Base-by-base conservation (phyloP, 2,888 invertebrate species). In the Ectobius pallidus region DNA sequence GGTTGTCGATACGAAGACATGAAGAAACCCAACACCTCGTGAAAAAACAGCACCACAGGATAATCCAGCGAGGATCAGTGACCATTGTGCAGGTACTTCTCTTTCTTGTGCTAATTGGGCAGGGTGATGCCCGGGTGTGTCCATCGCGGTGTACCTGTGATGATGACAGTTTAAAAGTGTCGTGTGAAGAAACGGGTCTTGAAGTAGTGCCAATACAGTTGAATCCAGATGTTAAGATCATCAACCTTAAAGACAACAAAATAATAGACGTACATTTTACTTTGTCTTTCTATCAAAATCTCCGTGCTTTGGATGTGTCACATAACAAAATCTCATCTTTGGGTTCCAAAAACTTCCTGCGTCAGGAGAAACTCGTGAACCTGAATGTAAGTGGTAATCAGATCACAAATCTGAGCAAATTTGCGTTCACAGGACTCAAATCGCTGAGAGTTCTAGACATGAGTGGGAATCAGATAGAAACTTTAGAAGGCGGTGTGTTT, bases 181-280 rank as follows among this genome's bases (percentile, higher is more conserved):
- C 90, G 77, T 95, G 95, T 83, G 90, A 91, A 77, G 89, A 89
- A 79, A 93, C 93, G 70, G 89, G 89, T 75, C 88, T 95, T 77
- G 93, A 93, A 81, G 91, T 93, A 78, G 92, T 95, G 70, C 95
- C 95, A 74, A 94, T 95, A 78, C 94, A 94, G 81, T 87, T 95
- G 77, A 95, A 95, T 83, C 96, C 96, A 49, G 93, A 93, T 81
- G 89, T 94, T 67, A 90, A 89, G 69, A 90, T 78, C 83, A 91
- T 96, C 80, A 92, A 93, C 81, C 88, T 96, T 73, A 91, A 92
- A n/a, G 88, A 90, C 81, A 96, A 96, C 83, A 89, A 90, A 77
- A 93, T 97, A 80, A 87, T 89, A 80, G 90, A 89, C 80, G 87
- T 96, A 7, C 90, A 92, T 77, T 91, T 91, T 81, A 90, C 93